These are phyloP conservation scores for Leptodactylus fallax DNA, from an alignment of 2,797 vertebrate genomes.

Conservation along the genomic window DNA sequence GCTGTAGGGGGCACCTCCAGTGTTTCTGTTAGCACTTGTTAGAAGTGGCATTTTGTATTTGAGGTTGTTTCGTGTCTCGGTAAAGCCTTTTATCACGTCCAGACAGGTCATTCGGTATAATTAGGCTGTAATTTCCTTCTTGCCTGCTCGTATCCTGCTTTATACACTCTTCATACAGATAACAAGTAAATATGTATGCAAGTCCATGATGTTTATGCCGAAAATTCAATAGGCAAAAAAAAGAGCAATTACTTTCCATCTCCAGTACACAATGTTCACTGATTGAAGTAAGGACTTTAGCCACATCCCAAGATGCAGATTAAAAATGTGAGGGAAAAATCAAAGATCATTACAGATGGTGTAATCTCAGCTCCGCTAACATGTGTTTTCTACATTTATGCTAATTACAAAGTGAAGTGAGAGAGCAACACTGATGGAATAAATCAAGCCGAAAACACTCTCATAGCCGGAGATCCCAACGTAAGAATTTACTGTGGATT, in stretches of 20 bases:
- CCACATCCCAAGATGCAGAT: conserved; percentile 38
- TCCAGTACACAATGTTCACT: conserved; percentile 38
- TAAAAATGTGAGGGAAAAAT: conserved; percentile 30
- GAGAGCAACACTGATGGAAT: conserved; percentile 18
- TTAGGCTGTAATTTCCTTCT: conserved; percentile 5
- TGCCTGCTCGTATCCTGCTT: background rate
- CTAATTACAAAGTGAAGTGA: conserved; percentile 31
- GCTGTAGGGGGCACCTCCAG: background rate
- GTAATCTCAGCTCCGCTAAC: conserved; percentile 41
- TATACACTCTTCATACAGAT: background rate
- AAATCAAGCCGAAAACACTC: background rate
- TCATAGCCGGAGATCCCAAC: background rate
- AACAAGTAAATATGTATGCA: conserved; percentile 21
- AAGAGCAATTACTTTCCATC: conserved; percentile 26
- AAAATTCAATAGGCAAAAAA: conserved; percentile 8
- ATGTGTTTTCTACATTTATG: conserved; percentile 37
- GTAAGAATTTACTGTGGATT: background rate
- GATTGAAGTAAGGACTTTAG: conserved; percentile 49
- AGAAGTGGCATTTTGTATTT: background rate
- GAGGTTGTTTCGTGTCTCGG: too few species aligned
- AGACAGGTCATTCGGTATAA: background rate
- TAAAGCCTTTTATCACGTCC: background rate
- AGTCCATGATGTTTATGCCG: conserved; percentile 5
- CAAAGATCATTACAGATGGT: conserved; percentile 35
- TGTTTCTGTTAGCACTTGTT: background rate